These are phyloP conservation scores for Venustaconcha ellipsiformis DNA, from an alignment of 1,140 invertebrate genomes.

Conservation along the genomic window DNA sequence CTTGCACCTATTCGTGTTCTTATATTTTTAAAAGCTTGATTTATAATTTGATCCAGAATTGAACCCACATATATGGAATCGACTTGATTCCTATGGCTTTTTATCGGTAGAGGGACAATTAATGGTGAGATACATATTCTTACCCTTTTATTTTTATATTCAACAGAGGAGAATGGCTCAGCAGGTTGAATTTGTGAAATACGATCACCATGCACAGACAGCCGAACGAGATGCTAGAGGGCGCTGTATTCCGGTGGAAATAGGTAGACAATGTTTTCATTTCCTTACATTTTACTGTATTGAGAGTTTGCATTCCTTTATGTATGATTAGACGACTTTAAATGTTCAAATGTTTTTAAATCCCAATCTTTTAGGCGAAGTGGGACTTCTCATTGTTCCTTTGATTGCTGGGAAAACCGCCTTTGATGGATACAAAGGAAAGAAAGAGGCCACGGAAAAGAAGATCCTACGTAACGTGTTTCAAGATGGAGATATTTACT, in stretches of 20 bases:
- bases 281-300: background rate
- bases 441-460: slow-evolving; percentile 56
- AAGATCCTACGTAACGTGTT: slow-evolving; percentile 59
- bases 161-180: too few relatives aligned
- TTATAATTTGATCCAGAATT: too few relatives aligned
- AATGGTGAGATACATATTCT: too few relatives aligned
- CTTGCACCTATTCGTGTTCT: too few relatives aligned
- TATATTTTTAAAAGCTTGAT: too few relatives aligned
- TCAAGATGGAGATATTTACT: slow-evolving; percentile 57
- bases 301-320: background rate
- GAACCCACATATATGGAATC: too few relatives aligned
- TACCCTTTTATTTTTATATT: too few relatives aligned
- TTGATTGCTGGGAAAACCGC: slow-evolving; percentile 23
- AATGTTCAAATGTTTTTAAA: background rate
- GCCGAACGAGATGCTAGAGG: slow-evolving; percentile 52
- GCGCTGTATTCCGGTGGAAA: slow-evolving; percentile 42
- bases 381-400: slow-evolving; percentile 43
- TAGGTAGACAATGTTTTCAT: slow-evolving; percentile 31
- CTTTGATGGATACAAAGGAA: slow-evolving; percentile 47
- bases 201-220: slow-evolving; percentile 42
- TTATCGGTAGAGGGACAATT: too few relatives aligned
- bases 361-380: slow-evolving; percentile 41
- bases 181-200: slow-evolving; percentile 24
- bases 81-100: too few relatives aligned
- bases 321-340: background rate